Evolutionary conservation across 2,113 vertebrate genomes (phyloP).

Genomic region (Otis tarda): DNA sequence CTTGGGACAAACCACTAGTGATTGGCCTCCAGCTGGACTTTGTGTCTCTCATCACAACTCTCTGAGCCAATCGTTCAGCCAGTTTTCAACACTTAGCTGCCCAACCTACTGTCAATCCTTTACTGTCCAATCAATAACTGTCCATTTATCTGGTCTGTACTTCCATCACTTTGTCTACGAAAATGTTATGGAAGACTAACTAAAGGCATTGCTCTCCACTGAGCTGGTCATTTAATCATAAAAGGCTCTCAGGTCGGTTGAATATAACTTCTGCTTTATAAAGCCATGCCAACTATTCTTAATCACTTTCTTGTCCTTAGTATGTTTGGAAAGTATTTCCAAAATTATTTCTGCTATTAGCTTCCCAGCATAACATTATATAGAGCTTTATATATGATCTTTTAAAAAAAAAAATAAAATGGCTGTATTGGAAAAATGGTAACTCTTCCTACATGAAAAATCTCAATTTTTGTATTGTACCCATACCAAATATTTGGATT

Average conservation of each 20-base stretch:
- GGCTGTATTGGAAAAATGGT: neutral
- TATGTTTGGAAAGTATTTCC: neutral
- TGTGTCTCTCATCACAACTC: neutral
- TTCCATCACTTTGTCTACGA: neutral
- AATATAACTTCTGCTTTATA: neutral
- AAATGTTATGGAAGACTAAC: neutral
- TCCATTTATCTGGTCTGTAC: neutral
- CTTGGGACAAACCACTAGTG: neutral
- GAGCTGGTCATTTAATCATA: neutral
- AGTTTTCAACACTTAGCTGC: neutral
- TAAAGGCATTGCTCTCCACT: neutral
- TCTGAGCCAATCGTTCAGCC: neutral
- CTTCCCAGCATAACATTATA: neutral
- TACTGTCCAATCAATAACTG: neutral
- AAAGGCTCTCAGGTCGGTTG: neutral
- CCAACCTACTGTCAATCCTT: neutral
- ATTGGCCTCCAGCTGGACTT: neutral
- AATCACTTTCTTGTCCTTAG: neutral
- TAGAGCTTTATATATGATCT: neutral
- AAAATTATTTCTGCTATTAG: neutral
- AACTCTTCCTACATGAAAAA: neutral
- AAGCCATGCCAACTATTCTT: neutral
- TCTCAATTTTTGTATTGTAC: accelerated
- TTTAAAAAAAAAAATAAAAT: neutral
- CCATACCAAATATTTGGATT: neutral